phyloP scores from a whole-genome alignment of 2,113 vertebrate species.

The Scalopus aquaticus region DNA sequence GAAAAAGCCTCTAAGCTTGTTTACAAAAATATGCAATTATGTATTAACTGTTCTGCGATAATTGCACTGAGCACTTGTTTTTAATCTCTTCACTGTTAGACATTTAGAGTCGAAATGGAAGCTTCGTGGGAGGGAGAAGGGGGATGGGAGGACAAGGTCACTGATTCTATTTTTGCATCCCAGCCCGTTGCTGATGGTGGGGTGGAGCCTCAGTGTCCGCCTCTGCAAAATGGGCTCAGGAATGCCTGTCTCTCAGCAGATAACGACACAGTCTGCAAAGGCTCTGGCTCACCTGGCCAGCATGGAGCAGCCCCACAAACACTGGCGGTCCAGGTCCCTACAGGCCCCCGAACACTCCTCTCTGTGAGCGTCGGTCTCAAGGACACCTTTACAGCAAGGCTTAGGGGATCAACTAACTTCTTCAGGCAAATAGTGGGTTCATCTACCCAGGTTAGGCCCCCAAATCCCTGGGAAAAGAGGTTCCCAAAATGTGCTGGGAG shows the following conservation, averaged over 20 bases:
- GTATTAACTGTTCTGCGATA: slow-evolving; percentile 70
- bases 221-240: neutral
- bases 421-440: neutral
- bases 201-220: neutral
- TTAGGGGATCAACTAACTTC: neutral
- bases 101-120: neutral
- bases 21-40: slow-evolving; percentile 80
- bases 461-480: neutral
- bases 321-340: neutral
- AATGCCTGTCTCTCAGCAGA: neutral
- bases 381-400: neutral
- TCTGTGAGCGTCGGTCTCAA: neutral
- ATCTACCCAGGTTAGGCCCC: neutral
- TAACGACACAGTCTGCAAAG: neutral
- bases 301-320: neutral
- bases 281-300: neutral
- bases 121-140: neutral
- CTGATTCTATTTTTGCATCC: neutral
- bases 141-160: neutral
- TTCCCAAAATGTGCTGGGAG: neutral
- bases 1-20: slow-evolving; percentile 73
- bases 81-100: slow-evolving; percentile 44
- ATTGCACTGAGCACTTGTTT: slow-evolving; percentile 69
- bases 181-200: neutral
- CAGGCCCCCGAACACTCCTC: neutral